A percentile compares a stretch with the other conserved stretches of the same genome.
Evolutionary conservation across 2,888 invertebrate species (phyloP).

Genomic region (Lepas anatifera): DNA sequence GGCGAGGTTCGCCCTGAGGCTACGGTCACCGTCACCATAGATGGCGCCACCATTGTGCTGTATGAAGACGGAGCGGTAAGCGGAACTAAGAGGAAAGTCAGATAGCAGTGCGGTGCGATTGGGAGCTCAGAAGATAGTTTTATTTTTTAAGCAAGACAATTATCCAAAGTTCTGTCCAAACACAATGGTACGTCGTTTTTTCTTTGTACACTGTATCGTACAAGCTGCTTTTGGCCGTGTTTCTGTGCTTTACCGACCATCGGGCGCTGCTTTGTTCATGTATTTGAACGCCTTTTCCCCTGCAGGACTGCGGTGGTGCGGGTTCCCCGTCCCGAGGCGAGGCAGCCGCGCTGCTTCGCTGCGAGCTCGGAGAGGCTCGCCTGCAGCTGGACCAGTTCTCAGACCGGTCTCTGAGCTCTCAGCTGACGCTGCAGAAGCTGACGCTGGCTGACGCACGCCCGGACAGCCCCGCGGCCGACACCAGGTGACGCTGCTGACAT

Average conservation of each 20-base stretch:
- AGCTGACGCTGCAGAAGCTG: conserved; percentile 54
- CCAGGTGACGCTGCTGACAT: too few relatives aligned
- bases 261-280: neutral
- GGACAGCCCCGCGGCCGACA: conserved; percentile 36
- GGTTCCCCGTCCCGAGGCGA: conserved; percentile 61
- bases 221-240: too few relatives aligned
- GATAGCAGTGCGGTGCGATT: too few relatives aligned
- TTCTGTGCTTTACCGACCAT: too few relatives aligned
- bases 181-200: too few relatives aligned
- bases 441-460: conserved; percentile 59
- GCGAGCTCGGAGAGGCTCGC: conserved; percentile 54
- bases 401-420: conserved; percentile 54
- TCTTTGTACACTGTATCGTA: too few relatives aligned
- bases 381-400: conserved; percentile 50
- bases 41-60: conserved; percentile 54
- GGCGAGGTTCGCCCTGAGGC: conserved; percentile 51
- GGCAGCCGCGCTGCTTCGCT: conserved; percentile 54
- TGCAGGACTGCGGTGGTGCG: too few relatives aligned
- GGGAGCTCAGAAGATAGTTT: too few relatives aligned
- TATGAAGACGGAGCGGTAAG: conserved; percentile 52
- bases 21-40: conserved; percentile 46
- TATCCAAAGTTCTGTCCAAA: too few relatives aligned
- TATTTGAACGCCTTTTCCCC: too few relatives aligned
- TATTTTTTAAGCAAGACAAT: too few relatives aligned
- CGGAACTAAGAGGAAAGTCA: too few relatives aligned